Base-by-base conservation (phyloP, 2,888 invertebrate genomes). In the Salticus scenicus region DNA sequence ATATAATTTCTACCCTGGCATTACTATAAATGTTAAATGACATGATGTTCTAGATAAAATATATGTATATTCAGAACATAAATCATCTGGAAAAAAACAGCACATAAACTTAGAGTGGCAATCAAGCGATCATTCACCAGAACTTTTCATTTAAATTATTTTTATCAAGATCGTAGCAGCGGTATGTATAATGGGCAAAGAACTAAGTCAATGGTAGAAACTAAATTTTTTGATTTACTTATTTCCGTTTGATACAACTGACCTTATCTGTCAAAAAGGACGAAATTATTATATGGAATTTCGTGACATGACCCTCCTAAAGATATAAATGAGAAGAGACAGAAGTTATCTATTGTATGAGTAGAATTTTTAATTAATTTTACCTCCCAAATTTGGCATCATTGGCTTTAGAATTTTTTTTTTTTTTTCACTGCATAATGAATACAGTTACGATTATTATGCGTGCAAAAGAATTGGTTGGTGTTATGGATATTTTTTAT, bases 351-450 rank as follows among this genome's bases (percentile, higher is more conserved):
- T 47, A 10, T 47, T 47, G 47, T 47, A 47, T 47, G 47, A 47
- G 47, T 47, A 47, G 47, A 47, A 47, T 47, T 47, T 47, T 47
- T 47, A 47, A 47, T 47, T 47, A 47, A 47, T 47, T 47, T 17
- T 47, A 47, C n/a, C 47, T 17, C 47, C 47, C 47, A 47, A 10
- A 2, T 14, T 47, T 12, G 47, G 8, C 47, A 47, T 10, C 47
- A 12, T 12, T 37, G 37, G 7, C 37, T 47, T 47, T 47, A n/a
- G 47, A 47, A 47, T 17, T 47, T n/a, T 12, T 5, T n/a, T 12
- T 17, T 47, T 47, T 47, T 17, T n/a, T 10, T 47, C 47, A 17
- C 47, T 47, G n/a, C 47, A 47, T 47, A 47, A 47, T 47, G 47
- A 47, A 47, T 47, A 47, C 47, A 47, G 47, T 47, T 47, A 47